These are phyloP conservation scores for Julus scandinavius DNA, from an alignment of 2,888 invertebrate genomes.

Conservation along the genomic window DNA sequence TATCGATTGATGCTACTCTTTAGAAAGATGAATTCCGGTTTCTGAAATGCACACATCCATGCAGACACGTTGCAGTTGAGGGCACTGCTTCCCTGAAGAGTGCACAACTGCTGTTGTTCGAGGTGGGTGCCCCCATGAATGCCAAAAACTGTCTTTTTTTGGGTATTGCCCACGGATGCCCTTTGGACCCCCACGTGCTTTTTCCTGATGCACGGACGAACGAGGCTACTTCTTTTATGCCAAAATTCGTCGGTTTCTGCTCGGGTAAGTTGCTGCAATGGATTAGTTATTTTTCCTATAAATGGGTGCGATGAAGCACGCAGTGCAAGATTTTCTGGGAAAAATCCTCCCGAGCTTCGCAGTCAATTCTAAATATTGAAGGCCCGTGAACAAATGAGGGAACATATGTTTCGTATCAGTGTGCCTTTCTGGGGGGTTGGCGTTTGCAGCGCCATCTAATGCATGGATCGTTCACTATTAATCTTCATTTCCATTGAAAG, in stretches of 20 bases:
- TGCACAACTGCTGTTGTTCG: not conserved
- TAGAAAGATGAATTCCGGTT: conserved; percentile 18
- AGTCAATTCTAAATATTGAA: not conserved
- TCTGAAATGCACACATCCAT: conserved; percentile 18
- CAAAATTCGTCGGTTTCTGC: not conserved
- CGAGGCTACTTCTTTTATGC: not conserved
- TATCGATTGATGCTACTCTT: not conserved
- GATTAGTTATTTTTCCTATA: not conserved
- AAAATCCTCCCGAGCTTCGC: not conserved
- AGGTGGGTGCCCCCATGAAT: not conserved
- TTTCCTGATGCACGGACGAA: not conserved
- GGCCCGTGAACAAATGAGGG: too few species aligned
- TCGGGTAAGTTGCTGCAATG: not conserved
- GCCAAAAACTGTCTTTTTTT: not conserved
- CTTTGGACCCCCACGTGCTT: not conserved
- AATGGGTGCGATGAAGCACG: not conserved
- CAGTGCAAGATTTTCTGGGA: not conserved
- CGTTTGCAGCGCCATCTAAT: too few species aligned
- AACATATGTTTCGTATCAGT: too few species aligned
- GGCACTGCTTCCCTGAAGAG: conserved; percentile 10
- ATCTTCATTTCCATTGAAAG: too few species aligned
- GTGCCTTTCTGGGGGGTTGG: too few species aligned
- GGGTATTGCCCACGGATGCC: not conserved
- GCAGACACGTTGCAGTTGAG: not conserved
- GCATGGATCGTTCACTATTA: too few species aligned